Base-by-base conservation (phyloP, 2,888 invertebrate genomes). In the Yponomeuta malinellus region DNA sequence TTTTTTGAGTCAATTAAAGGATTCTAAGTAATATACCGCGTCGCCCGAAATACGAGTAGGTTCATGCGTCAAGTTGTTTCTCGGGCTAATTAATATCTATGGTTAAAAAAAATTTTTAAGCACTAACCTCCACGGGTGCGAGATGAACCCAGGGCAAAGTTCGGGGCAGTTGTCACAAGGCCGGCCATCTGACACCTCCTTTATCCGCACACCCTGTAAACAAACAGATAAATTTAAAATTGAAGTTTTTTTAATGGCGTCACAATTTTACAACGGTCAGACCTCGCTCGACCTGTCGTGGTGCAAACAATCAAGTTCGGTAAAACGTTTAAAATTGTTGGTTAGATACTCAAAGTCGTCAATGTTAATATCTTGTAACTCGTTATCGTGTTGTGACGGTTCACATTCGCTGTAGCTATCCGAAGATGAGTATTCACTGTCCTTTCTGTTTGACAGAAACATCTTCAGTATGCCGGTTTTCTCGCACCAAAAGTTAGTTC, bases 41-140 rank as follows among this genome's bases (percentile, higher is more conserved):
- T 23, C 23, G 0, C 23, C 23, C 23, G 23, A 23, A 23, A 23
- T 23, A 23, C 23, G 23, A 23, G 23, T 23, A 23, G 0, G 23
- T 23, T 37, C 23, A 23, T 23, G 23, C 23, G 23, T 52, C 10
- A 52, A 52, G 52, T 52, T 52, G 0, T 37, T 37, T 37, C 37
- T 37, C 37, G 4, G 37, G 37, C 37, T 5, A 23, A 23, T 23
- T 23, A 1, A 43, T 43, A 8, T 43, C 5, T 8, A 8, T 43
- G 52, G 8, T 67, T 15, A 4, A 67, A 67, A 67, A 67, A 12
- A 43, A n/a, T 37, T n/a, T 3, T 4, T 2, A 66, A 52, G 12
- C 8, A 93, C 96, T 94, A 89, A 98, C 98, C 98, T 95, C 97
- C 97, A 98, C 77, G 94, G 93, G 86, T 98, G 98, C 71, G 96